Conservation (phyloP, 2,888 invertebrate species). For the Andrena minutula region DNA sequence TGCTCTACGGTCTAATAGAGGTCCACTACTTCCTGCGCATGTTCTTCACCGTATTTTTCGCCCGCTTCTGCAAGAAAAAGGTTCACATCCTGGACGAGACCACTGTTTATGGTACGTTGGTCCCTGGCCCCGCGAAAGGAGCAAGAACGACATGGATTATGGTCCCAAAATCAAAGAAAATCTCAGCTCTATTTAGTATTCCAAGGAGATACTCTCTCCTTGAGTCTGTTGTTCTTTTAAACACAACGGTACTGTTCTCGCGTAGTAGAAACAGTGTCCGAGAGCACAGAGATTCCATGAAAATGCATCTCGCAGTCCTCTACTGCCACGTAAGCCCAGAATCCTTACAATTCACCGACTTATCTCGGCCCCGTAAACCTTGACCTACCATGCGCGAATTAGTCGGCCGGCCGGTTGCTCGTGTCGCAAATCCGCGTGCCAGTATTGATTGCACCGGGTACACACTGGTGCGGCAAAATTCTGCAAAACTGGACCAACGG, state of each 20-base stretch:
- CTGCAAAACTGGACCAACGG: constrained; percentile 40
- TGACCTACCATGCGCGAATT: constrained; percentile 73
- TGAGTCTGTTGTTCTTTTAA: not conserved
- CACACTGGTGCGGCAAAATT: constrained; percentile 33
- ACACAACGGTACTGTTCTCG: not conserved
- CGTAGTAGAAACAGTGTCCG: not conserved
- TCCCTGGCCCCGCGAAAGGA: not conserved
- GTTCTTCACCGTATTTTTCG: constrained; percentile 88
- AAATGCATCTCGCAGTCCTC: constrained; percentile 33
- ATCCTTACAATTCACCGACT: constrained; percentile 74
- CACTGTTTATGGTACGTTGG: constrained; percentile 89
- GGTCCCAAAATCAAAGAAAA: too few species aligned
- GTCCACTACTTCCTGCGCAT: constrained; percentile 91
- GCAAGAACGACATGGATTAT: too few species aligned
- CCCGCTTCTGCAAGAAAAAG: constrained; percentile 88
- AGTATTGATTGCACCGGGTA: constrained; percentile 67
- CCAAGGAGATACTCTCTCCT: too few species aligned
- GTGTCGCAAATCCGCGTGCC: constrained; percentile 54
- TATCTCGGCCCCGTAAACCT: constrained; percentile 73
- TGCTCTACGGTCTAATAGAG: constrained; percentile 89
- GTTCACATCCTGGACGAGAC: constrained; percentile 89
- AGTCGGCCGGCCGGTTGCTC: constrained; percentile 58
- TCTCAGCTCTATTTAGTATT: too few species aligned
- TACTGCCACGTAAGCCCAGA: constrained; percentile 63
- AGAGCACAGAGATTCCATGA: constrained; percentile 33